phyloP scores from a whole-genome alignment of 2,113 vertebrate species.

The Dermatemys mawii region DNA sequence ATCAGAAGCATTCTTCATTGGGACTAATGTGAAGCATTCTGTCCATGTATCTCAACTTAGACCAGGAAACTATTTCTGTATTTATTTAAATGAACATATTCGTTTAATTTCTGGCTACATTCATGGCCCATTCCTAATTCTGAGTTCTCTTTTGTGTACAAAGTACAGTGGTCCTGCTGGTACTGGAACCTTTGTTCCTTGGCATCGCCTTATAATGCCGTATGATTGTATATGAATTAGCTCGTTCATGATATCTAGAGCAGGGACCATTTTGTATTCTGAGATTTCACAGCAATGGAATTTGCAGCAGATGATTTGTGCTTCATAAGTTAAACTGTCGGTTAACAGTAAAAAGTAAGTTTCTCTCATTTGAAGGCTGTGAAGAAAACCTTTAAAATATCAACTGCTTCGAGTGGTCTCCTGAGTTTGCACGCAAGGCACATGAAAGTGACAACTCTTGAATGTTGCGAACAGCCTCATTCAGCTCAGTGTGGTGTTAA shows the following conservation, averaged over 20 bases:
- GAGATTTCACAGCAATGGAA: not conserved
- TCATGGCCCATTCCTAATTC: not conserved
- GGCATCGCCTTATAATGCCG: not conserved
- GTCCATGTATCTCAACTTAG: not conserved
- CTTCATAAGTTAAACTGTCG: not conserved
- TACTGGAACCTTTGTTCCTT: not conserved
- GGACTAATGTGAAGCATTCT: not conserved
- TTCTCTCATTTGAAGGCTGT: not conserved
- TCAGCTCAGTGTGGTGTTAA: rapidly evolving
- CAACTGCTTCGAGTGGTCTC: not conserved
- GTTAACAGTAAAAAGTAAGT: not conserved
- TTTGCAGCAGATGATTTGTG: not conserved
- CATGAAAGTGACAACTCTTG: rapidly evolving
- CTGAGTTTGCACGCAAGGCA: not conserved
- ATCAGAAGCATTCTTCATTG: not conserved
- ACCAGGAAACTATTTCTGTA: not conserved
- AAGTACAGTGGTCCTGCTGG: not conserved
- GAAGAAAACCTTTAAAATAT: not conserved
- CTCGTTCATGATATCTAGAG: not conserved
- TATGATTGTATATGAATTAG: not conserved
- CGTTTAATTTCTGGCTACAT: not conserved
- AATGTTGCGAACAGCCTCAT: not conserved
- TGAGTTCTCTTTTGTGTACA: rapidly evolving
- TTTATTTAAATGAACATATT: not conserved
- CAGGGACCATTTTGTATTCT: not conserved